Base-by-base conservation (phyloP, 2,888 invertebrate genomes). In the Pyralis farinalis region DNA sequence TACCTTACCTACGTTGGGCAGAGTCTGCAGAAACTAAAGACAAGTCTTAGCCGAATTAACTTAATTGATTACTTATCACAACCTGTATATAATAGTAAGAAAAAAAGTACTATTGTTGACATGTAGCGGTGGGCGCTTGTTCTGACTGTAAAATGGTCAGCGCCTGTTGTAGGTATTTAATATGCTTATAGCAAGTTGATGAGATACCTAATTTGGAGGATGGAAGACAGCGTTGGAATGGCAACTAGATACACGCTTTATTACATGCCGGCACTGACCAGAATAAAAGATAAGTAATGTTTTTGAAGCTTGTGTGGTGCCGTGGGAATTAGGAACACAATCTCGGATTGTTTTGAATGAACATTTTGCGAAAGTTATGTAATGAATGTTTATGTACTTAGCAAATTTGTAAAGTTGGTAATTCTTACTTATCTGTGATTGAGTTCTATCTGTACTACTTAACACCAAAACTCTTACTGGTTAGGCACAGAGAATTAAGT, bases 191-290 rank as follows among this genome's bases (percentile, higher is more conserved):
- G 36, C 40, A 21, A 41, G 42, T 40, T 41, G 44, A 49, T 44
- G 46, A 42, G 45, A 44, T 45, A 32, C 43, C 50, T 56, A 53
- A 56, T 51, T 51, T 44, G 55, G 53, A 51, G 45, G 41, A 47
- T 51, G 34, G 43, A 44, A 40, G 30, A 51, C 52, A 47, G 22
- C 38, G 10, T 22, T 28, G 40, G 59, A 49, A 56, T 60, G 48
- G 37, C 49, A 58, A 59, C 36, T 40, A 44, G 29, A 47, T 48
- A 54, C 41, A 43, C 52, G 22, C 40, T 36, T 41, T 46, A 43
- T 47, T 53, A 44, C 47, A 47, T 51, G 40, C 10, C 35, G 35
- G 21, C 47, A 34, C 43, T 53, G 53, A 43, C 43, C 39, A 25
- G 55, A 58, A 55, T 56, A 47, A 40, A 37, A 34, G 11, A 9